Evolutionary conservation across 2,888 invertebrate genomes (phyloP).

Genomic region (Arge pagana): DNA sequence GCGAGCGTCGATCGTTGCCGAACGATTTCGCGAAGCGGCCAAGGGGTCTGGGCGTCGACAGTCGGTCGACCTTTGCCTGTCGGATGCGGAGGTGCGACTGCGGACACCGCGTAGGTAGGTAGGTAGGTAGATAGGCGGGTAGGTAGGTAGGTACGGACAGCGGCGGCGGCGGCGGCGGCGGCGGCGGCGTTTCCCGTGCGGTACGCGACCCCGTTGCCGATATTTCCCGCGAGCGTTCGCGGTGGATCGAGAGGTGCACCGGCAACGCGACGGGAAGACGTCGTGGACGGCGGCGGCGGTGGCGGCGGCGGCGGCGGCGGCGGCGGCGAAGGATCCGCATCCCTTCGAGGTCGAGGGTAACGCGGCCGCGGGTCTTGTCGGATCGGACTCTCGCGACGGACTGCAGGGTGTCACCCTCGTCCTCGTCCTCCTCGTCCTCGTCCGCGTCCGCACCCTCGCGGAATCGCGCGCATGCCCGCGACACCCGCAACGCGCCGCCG

Average conservation of each 20-base stretch:
- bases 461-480: constrained; percentile 30
- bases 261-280: no score
- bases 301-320: no score
- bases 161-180: background rate
- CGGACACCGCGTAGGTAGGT: background rate
- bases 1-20: no score
- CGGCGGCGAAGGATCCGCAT: no score
- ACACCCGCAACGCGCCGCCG: constrained; percentile 29
- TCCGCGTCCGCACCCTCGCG: constrained; percentile 32
- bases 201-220: no score
- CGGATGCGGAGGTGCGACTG: constrained; percentile 8
- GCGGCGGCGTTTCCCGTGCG: no score
- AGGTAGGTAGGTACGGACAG: background rate
- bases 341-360: background rate
- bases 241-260: no score
- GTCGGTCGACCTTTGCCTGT: background rate
- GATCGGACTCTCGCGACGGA: constrained; percentile 49
- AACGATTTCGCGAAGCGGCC: no score
- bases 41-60: background rate
- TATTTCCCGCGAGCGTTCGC: no score
- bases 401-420: constrained; percentile 58
- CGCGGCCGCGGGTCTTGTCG: constrained; percentile 37
- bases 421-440: constrained; percentile 39
- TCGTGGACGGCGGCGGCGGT: no score
- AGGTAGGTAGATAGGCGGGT: no score